Conservation (phyloP, 2,888 invertebrate genomes). For the Ophonus ardosiacus region DNA sequence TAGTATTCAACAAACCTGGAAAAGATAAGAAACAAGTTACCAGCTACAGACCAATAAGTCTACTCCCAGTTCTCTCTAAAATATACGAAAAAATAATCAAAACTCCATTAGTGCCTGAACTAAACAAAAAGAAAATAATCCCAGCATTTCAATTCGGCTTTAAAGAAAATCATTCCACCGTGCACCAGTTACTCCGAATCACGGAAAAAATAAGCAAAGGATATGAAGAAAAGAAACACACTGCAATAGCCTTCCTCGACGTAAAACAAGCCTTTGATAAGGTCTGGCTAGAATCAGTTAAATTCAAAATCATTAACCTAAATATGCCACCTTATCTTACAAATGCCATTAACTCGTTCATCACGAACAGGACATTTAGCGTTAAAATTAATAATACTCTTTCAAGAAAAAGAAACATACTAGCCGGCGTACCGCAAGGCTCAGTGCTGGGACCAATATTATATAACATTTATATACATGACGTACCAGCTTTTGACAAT, state of each 20-base stretch:
- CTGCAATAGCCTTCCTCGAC: constrained; percentile 66
- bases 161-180: constrained; percentile 67
- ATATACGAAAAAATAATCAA: constrained; percentile 66
- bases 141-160: constrained; percentile 68
- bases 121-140: constrained; percentile 5
- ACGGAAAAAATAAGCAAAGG: constrained; percentile 66
- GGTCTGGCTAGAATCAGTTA: constrained; percentile 69
- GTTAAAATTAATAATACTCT: constrained; percentile 63
- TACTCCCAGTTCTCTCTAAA: constrained; percentile 65
- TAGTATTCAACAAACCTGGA: constrained; percentile 65
- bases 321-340: constrained; percentile 65
- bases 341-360: constrained; percentile 66
- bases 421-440: constrained; percentile 69
- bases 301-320: constrained; percentile 65
- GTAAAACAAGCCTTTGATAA: constrained; percentile 70
- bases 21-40: constrained; percentile 62
- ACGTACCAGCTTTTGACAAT: constrained; percentile 65
- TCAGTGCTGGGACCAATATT: constrained; percentile 65
- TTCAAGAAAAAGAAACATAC: constrained; percentile 63
- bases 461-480: constrained; percentile 67
- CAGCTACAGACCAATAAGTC: constrained; percentile 66
- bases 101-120: neutral
- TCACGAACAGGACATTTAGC: constrained; percentile 66
- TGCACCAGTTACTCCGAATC: constrained; percentile 60
- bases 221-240: constrained; percentile 66